Evolutionary conservation across 2,797 vertebrate genomes (phyloP).

Genomic region (Sebastes nivosus): DNA sequence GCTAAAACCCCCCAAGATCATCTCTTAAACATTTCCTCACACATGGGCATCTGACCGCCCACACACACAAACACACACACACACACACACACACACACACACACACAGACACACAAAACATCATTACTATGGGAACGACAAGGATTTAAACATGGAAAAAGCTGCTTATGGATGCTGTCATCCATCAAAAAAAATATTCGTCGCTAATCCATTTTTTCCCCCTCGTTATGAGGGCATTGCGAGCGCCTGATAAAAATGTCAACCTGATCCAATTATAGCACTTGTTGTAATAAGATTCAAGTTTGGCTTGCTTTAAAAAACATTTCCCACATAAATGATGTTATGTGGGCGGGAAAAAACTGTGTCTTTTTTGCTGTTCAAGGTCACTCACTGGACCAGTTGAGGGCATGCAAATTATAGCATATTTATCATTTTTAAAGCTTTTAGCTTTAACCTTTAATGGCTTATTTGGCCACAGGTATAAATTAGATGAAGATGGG

Average conservation of each 20-base stretch:
- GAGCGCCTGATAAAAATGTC: constrained; percentile 80
- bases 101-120: constrained; percentile 37
- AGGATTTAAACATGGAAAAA: constrained; percentile 74
- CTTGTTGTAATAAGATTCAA: constrained; percentile 77
- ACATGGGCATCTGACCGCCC: constrained; percentile 81
- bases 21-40: constrained; percentile 82
- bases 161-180: constrained; percentile 80
- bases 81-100: constrained; percentile 39
- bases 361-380: constrained; percentile 18
- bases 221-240: constrained; percentile 77
- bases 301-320: constrained; percentile 71
- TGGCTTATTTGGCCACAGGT: constrained; percentile 4
- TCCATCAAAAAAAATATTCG: constrained; percentile 76
- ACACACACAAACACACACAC: constrained; percentile 59
- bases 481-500: constrained; percentile 1
- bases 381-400: constrained; percentile 55
- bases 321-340: constrained; percentile 60
- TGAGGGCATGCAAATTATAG: constrained; percentile 23
- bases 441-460: constrained; percentile 26
- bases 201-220: constrained; percentile 78
- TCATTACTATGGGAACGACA: constrained; percentile 81
- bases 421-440: constrained; percentile 22
- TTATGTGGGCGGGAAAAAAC: constrained; percentile 40
- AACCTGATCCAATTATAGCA: constrained; percentile 81
- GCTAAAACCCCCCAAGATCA: constrained; percentile 76